Conservation (phyloP, 2,113 vertebrate genomes). For the Isurus oxyrinchus region DNA sequence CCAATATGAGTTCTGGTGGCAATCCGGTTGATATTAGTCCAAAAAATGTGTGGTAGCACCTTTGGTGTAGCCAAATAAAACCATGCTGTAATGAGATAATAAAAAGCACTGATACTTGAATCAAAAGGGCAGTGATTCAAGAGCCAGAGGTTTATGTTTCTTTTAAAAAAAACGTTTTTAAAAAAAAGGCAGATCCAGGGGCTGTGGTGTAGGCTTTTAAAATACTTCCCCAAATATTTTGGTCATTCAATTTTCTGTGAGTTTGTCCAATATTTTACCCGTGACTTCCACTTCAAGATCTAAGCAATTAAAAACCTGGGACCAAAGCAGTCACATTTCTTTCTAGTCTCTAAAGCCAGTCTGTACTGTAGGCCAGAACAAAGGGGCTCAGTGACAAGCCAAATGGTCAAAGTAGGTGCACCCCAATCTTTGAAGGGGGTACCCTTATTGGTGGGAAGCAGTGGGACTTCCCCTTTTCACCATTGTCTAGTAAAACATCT, state of each 20-base stretch:
- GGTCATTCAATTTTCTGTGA: background rate
- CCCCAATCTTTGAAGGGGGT: background rate
- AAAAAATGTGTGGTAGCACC: conserved; percentile 25
- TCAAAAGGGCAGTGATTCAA: conserved; percentile 30
- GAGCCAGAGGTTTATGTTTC: background rate
- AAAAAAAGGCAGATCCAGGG: conserved; percentile 27
- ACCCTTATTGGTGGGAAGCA: background rate
- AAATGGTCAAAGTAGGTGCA: background rate
- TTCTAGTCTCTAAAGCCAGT: background rate
- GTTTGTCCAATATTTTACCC: background rate
- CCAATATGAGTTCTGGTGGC: conserved; percentile 11
- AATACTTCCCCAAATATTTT: background rate
- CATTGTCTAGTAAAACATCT: background rate
- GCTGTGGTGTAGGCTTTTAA: background rate
- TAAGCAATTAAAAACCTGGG: background rate
- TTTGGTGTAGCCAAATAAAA: conserved; percentile 11
- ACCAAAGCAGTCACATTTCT: background rate
- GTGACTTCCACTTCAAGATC: background rate
- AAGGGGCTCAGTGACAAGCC: background rate
- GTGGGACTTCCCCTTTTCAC: background rate
- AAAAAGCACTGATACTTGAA: background rate
- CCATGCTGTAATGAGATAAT: conserved; percentile 9
- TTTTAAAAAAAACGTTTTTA: background rate
- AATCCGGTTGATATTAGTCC: background rate
- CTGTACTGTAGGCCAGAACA: background rate